Evolutionary conservation across 2,888 invertebrate species (phyloP).

Genomic region (Chymomyza procnemis): DNA sequence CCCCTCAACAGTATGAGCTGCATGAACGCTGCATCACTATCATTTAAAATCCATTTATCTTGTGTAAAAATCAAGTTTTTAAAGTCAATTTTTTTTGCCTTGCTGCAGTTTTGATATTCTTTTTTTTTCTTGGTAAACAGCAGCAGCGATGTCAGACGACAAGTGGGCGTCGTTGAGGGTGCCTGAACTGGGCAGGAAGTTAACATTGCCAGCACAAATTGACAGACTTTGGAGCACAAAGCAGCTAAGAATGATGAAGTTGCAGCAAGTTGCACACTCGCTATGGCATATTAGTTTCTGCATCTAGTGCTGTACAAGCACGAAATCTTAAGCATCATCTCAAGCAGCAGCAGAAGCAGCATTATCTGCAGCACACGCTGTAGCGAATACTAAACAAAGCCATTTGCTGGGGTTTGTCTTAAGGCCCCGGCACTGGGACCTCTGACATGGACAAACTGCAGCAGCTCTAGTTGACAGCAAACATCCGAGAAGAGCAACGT

Average conservation of each 20-base stretch:
- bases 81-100: neutral
- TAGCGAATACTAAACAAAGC: neutral
- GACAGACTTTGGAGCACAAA: neutral
- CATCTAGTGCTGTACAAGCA: neutral
- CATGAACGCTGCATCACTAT: neutral
- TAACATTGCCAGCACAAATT: neutral
- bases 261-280: neutral
- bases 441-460: neutral
- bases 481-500: neutral
- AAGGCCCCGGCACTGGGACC: neutral
- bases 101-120: neutral
- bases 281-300: neutral
- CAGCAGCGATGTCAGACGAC: neutral
- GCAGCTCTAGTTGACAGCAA: neutral
- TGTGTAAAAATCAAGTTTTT: constrained; percentile 9
- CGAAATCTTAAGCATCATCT: neutral
- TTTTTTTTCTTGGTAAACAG: neutral
- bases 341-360: neutral
- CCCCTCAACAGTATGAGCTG: neutral
- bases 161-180: neutral
- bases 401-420: neutral
- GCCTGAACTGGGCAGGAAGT: no score
- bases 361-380: neutral
- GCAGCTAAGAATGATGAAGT: neutral
- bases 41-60: constrained; percentile 20